Evolutionary conservation across 2,797 vertebrate genomes (phyloP), one percentile per base, ranked within the genome.

Genomic region (Myripristis jacobus): DNA sequence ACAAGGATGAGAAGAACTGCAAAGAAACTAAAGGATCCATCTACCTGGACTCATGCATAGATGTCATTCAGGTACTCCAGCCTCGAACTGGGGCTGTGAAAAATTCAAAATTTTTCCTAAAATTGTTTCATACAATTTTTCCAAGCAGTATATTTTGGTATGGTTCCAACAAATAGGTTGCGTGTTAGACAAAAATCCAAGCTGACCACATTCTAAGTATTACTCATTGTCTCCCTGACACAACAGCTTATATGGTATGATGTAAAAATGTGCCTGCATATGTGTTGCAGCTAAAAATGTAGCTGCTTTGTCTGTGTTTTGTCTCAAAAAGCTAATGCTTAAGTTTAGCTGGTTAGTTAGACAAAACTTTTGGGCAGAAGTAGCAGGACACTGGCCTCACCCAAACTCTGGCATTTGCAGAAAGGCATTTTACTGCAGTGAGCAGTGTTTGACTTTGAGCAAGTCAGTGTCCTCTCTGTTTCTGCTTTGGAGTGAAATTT

Each of bases 11-110:
- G 86, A 99, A 98, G 88, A 96, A 96, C 87, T 97, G 93, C 70
- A 99, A 98, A 84, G 98, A 99, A 29, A 97, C 96, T 60, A 99
- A 99, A 94, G 97, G 96, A 62, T 98, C 96, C 81, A 98, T 99
- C 83, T 99, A 97, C 87, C 86, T 99, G 90, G 98, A 99, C 5
- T 97, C 98, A 27, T 99, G 97, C 80, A 96, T 96, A 11, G 97
- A 98, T 0, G 95, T 99, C 50, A 88, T 97, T 55, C 96, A 96
- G 96, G 97, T 98, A 89, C 29, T 3, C 1, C 21, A 9, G n/a
- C 44, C 44, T n/a, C 6, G 44, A 47, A 16, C 18, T n/a, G n/a
- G n/a, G n/a, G n/a, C n/a, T n/a, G n/a, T n/a, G n/a, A n/a, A n/a
- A n/a, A n/a, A n/a, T n/a, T n/a, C n/a, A n/a, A n/a, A n/a, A n/a